A percentile compares a stretch with the other conserved stretches of the same genome.
phyloP scores from a whole-genome alignment of 2,113 vertebrate species.

The Pterophyllum scalare region DNA sequence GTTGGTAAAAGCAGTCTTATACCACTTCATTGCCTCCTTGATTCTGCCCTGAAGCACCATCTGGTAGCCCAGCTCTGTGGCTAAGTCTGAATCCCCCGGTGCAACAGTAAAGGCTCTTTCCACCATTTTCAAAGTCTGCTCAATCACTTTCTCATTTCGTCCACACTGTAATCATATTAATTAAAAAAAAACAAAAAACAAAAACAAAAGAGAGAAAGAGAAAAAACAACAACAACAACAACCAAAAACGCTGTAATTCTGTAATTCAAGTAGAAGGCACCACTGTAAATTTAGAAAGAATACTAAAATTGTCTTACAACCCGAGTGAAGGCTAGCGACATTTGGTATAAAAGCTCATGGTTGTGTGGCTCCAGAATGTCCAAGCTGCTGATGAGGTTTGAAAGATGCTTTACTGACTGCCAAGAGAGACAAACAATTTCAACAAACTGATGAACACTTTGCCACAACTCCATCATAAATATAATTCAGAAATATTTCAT shows the following conservation, averaged over 20 bases:
- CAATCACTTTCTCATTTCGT: constrained; percentile 88
- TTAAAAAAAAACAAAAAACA: background rate
- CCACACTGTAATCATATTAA: constrained; percentile 85
- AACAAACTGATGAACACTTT: background rate
- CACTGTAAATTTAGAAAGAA: background rate
- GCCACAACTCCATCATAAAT: background rate
- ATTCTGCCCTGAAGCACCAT: constrained; percentile 89
- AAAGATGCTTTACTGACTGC: constrained; percentile 87
- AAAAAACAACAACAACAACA: background rate
- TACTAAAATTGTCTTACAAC: constrained; percentile 82
- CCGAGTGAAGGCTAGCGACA: constrained; percentile 92
- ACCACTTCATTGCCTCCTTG: constrained; percentile 92
- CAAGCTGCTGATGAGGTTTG: constrained; percentile 85
- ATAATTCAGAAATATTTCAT: background rate
- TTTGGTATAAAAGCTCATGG: constrained; percentile 87
- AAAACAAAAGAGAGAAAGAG: background rate
- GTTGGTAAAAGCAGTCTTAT: constrained; percentile 87
- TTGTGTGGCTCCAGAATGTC: constrained; percentile 89
- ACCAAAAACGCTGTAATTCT: background rate
- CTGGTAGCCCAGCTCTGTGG: constrained; percentile 94
- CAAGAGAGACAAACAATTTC: constrained; percentile 25
- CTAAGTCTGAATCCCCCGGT: constrained; percentile 86
- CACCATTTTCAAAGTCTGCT: constrained; percentile 87
- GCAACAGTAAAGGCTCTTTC: constrained; percentile 86
- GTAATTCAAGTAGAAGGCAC: background rate